Base-by-base conservation (phyloP, 1,140 invertebrate species). In the Belonocnema kinseyi region DNA sequence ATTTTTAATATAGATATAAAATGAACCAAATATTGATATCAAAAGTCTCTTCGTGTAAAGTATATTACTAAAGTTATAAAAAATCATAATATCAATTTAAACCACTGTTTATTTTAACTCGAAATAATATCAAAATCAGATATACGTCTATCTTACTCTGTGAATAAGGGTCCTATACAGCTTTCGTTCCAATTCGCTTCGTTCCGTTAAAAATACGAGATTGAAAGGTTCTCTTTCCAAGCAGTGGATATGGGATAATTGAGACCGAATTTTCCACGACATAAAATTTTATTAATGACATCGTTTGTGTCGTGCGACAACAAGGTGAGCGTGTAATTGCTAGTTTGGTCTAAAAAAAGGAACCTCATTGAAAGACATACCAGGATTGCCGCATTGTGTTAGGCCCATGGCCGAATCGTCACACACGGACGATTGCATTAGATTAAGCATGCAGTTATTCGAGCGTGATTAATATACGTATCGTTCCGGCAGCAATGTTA, bases 181-280 rank as follows among this genome's bases (percentile, higher is more conserved):
- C 40, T 46, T 46, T 46, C 40, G 11, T 46, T 46, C 7, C 40
- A 46, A 46, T 46, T 46, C 40, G 40, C 10, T 46, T 46, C 40
- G 40, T 46, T 46, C 10, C 40, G 40, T 46, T 8, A 46, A 46
- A 46, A 10, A 10, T 0, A 11, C 40, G 40, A 46, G 11, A 46
- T 6, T 46, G 40, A 46, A 46, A 46, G 7, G 0, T 46, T 10
- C 40, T 46, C 40, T 8, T 11, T 46, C 40, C 46, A 50, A 54
- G 66, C 56, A 73, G 54, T 50, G 33, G 40, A 46, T 11, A 46
- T 46, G 73, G 76, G 83, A 83, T 90, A 90, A 90, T 89, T 89
- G 87, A 87, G 86, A 88, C 83, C 86, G 90, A 89, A 89, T 91
- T 91, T 91, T 89, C 86, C 88, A 87, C 86, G 77, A 88, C 88